phyloP scores from a whole-genome alignment of 2,888 invertebrate species.

The Netelia fuscicornis region DNA sequence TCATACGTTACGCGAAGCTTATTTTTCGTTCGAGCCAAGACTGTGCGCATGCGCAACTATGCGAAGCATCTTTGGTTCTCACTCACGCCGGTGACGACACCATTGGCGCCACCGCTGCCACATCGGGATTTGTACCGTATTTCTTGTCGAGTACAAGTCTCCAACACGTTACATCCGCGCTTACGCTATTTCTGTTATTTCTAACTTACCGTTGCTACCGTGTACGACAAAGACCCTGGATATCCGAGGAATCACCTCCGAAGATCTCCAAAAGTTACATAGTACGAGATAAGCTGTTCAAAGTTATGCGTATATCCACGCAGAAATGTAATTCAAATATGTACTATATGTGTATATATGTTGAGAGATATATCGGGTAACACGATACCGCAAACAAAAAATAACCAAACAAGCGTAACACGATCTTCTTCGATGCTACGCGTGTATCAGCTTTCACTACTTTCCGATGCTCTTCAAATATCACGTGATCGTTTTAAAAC shows the following conservation, averaged over 20 bases:
- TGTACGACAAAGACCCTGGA: neutral
- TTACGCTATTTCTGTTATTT: no score
- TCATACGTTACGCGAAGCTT: neutral
- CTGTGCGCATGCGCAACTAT: no score
- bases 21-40: neutral
- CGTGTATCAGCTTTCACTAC: slow-evolving; percentile 48
- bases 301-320: slow-evolving; percentile 34
- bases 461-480: slow-evolving; percentile 30
- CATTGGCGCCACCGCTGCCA: neutral
- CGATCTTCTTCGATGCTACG: slow-evolving; percentile 51
- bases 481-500: slow-evolving; percentile 20
- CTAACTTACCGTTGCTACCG: no score
- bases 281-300: slow-evolving; percentile 53
- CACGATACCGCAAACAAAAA: slow-evolving; percentile 35
- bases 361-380: slow-evolving; percentile 40
- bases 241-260: slow-evolving; percentile 12
- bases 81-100: neutral
- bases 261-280: slow-evolving; percentile 41
- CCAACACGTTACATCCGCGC: neutral
- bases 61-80: neutral
- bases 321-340: slow-evolving; percentile 43
- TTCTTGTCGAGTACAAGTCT: no score
- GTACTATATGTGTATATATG: neutral
- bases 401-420: slow-evolving; percentile 39
- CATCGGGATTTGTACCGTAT: neutral